Base-by-base conservation (phyloP, 2,888 invertebrate genomes). In the Drosophila meridionalis region DNA sequence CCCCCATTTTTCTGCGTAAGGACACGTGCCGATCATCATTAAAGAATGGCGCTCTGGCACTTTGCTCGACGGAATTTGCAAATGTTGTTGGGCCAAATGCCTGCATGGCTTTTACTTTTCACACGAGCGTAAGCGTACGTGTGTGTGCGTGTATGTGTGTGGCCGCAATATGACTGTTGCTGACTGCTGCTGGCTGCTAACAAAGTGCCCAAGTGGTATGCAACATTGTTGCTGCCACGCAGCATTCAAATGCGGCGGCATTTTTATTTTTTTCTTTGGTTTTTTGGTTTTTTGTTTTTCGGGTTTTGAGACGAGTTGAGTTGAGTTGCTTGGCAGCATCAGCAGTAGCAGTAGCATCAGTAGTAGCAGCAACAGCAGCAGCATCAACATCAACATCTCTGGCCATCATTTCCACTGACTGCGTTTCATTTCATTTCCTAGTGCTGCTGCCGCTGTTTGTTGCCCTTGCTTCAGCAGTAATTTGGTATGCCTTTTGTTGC, bases 201-300 rank as follows among this genome's bases (percentile, higher is more conserved):
- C 87, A 87, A 87, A 87, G 87, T 87, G 76, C 84, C 84, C 87
- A 84, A 87, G 89, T 88, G 89, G 89, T 74, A 86, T 88, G 89
- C 87, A 87, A 87, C 87, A 88, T 88, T 87, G 87, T 87, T 88
- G 82, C 89, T 86, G 76, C 88, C 78, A 78, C 78, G 77, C 88
- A 87, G 81, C 85, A 87, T 85, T 85, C 87, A 85, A 87, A 87
- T 87, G 89, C 76, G 78, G 84, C 83, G 78, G 87, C 84, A 82
- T 80, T 84, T 86, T 79, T 70, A 68, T 73, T 79, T 78, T 78
- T 50, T 40, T n/a, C 28, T 50, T 32, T 60, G 12, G 69, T 73
- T 74, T 65, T 61, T 69, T 53, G 66, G 67, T 70, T 59, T 69
- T 57, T 73, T 43, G 32, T 55, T 67, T 62, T 68, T 64, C 42